Conservation (phyloP, 1,140 invertebrate species). For the Euschistus heros region DNA sequence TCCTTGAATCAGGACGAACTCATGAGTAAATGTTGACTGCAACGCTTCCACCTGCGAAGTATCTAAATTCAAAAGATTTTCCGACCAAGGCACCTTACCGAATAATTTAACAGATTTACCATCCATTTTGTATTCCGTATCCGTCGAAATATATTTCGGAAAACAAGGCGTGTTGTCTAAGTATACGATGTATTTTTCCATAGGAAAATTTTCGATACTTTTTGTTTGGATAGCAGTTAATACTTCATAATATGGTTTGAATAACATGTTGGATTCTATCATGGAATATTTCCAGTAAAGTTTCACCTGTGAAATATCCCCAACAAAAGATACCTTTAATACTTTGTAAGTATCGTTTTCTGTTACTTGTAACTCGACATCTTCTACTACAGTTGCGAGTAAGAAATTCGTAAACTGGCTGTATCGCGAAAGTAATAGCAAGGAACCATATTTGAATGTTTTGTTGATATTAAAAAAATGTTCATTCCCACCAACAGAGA, state of each 20-base stretch:
- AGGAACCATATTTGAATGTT: constrained; percentile 56
- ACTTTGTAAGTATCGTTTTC: constrained; percentile 40
- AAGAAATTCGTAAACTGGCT: constrained; percentile 50
- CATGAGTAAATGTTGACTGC: constrained; percentile 44
- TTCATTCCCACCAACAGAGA: constrained; percentile 17
- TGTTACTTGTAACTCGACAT: constrained; percentile 44
- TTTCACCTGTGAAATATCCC: constrained; percentile 34
- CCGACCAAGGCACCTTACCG: no score
- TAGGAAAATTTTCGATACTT: constrained; percentile 42
- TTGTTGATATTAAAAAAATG: constrained; percentile 37
- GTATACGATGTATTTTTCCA: constrained; percentile 49
- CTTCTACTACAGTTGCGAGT: constrained; percentile 36
- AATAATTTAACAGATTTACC: not conserved
- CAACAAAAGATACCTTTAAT: constrained; percentile 37
- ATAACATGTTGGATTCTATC: constrained; percentile 55
- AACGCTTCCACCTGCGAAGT: constrained; percentile 45
- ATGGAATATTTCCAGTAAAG: constrained; percentile 42
- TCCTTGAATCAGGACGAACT: constrained; percentile 66
- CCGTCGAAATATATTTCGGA: constrained; percentile 34
- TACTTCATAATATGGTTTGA: constrained; percentile 54
- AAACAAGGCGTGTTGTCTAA: constrained; percentile 31
- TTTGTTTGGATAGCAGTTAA: constrained; percentile 48
- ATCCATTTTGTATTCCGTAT: not conserved
- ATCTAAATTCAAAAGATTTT: not conserved
- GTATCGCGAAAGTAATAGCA: constrained; percentile 56